A percentile compares a stretch with the other conserved stretches of the same genome.
These are phyloP conservation scores for Diorhabda carinulata DNA, from an alignment of 1,140 invertebrate species.

Conservation along the genomic window DNA sequence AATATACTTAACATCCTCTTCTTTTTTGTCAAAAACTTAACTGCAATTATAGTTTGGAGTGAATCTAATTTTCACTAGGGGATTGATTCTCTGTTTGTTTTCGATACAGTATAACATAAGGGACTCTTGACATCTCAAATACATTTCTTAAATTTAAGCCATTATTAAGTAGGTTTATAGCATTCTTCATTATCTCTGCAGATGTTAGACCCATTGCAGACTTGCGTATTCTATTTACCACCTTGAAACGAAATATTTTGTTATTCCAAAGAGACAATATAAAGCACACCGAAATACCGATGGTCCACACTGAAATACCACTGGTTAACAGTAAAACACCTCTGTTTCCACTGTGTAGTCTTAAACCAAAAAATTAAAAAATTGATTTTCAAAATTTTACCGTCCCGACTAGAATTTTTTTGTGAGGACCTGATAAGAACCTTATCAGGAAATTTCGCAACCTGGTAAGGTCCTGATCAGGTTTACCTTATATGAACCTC, in stretches of 20 bases:
- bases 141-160: slow-evolving; percentile 6
- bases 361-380: too few relatives aligned
- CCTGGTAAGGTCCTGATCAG: too few relatives aligned
- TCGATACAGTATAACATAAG: slow-evolving; percentile 3
- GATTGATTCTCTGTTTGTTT: slow-evolving; percentile 8
- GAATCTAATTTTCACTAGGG: not conserved
- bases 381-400: too few relatives aligned
- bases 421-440: too few relatives aligned
- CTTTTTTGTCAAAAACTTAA: not conserved
- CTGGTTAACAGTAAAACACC: not conserved
- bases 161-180: not conserved
- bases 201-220: slow-evolving; percentile 4
- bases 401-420: too few relatives aligned
- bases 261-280: not conserved
- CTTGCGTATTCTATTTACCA: not conserved
- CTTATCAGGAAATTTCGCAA: too few relatives aligned
- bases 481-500: too few relatives aligned
- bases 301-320: not conserved
- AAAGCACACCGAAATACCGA: not conserved
- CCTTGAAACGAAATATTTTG: not conserved
- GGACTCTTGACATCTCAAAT: not conserved
- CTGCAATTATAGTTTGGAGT: slow-evolving; percentile 3
- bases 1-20: not conserved
- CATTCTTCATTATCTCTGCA: not conserved
- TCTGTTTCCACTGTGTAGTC: not conserved